A percentile compares a stretch with the other conserved stretches of the same genome.
Evolutionary conservation across 2,888 invertebrate genomes (phyloP).

Genomic region (Agriopis marginaria): DNA sequence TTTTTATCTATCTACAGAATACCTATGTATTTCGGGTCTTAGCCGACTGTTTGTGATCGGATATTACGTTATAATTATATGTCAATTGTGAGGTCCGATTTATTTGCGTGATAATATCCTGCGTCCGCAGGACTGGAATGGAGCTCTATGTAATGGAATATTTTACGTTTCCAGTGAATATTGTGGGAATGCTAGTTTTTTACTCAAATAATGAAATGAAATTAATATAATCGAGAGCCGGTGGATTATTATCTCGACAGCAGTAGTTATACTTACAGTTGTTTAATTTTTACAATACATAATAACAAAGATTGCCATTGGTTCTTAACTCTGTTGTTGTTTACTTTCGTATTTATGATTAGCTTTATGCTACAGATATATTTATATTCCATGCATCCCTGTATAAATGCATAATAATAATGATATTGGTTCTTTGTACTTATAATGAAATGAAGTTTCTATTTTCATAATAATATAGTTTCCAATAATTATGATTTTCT

Average conservation of each 20-base stretch:
- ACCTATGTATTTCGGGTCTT: constrained; percentile 25
- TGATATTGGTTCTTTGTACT: constrained; percentile 72
- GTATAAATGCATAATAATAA: constrained; percentile 65
- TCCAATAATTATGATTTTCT: constrained; percentile 70
- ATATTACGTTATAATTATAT: constrained; percentile 3
- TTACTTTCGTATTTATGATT: constrained; percentile 61
- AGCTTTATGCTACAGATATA: constrained; percentile 56
- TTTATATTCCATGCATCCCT: constrained; percentile 63
- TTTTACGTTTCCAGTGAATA: constrained; percentile 45
- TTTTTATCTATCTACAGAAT: constrained; percentile 34
- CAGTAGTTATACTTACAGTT: constrained; percentile 53
- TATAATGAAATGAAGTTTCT: constrained; percentile 78
- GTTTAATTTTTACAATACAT: constrained; percentile 56
- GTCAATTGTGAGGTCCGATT: constrained; percentile 24
- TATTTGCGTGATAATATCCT: constrained; percentile 31
- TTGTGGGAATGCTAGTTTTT: constrained; percentile 36
- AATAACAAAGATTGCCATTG: constrained; percentile 62
- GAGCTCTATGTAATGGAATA: constrained; percentile 8
- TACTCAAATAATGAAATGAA: constrained; percentile 35
- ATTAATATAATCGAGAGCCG: constrained; percentile 39
- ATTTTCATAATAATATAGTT: constrained; percentile 71
- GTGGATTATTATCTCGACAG: constrained; percentile 32
- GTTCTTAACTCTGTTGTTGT: constrained; percentile 58
- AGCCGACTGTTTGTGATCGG: constrained; percentile 16
- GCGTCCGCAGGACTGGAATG: constrained; percentile 3